A percentile compares a stretch with the other conserved stretches of the same genome.
Evolutionary conservation across 2,113 vertebrate genomes (phyloP).

Genomic region (Lamprologus tigripictilis): DNA sequence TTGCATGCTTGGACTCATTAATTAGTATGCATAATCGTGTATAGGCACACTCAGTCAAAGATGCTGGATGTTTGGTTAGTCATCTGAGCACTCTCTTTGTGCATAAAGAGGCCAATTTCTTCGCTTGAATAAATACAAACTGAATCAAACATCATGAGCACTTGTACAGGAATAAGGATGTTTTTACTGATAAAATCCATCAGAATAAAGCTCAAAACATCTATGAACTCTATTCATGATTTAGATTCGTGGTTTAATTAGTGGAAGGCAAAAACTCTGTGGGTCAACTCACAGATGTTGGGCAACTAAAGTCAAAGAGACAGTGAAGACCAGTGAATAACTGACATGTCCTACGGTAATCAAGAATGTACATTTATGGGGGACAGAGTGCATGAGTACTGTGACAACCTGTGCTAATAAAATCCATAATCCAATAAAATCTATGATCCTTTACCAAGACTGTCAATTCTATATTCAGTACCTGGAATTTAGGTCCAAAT

Average conservation of each 20-base stretch:
- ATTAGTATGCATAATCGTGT: not conserved
- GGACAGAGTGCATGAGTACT: not conserved
- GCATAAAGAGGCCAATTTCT: not conserved
- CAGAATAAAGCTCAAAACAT: not conserved
- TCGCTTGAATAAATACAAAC: not conserved
- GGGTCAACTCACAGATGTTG: not conserved
- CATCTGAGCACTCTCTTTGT: not conserved
- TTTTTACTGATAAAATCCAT: not conserved
- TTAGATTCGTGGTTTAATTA: slow-evolving; percentile 2
- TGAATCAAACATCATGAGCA: not conserved
- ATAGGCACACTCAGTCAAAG: not conserved
- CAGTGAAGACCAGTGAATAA: not conserved
- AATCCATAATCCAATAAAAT: not conserved
- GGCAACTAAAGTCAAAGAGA: slow-evolving; percentile 18
- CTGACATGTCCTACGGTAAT: not conserved
- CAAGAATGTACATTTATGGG: not conserved
- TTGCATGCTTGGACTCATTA: not conserved
- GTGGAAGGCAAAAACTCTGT: not conserved
- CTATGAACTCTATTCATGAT: not conserved
- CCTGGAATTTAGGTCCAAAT: not conserved
- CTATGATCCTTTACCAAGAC: not conserved
- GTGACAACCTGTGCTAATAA: not conserved
- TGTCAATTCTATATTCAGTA: not conserved
- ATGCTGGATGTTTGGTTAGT: not conserved
- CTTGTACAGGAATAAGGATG: not conserved